These are phyloP conservation scores for Epinephelus malabaricus DNA, from an alignment of 2,797 vertebrate genomes.

Conservation along the genomic window DNA sequence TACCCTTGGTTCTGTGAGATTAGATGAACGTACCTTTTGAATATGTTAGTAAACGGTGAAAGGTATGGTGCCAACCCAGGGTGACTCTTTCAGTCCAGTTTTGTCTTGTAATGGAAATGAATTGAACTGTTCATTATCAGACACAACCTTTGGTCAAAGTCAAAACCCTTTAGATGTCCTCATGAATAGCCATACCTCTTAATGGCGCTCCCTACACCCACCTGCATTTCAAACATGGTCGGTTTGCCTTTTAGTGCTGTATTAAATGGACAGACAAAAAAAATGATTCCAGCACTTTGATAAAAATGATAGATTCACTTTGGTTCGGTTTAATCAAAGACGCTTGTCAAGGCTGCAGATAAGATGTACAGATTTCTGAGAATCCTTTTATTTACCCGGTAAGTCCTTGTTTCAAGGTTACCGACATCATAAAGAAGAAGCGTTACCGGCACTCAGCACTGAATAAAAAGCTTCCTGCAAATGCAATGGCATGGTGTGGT, in stretches of 20 bases:
- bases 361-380: constrained; percentile 33
- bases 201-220: background rate
- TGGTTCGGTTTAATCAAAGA: constrained; percentile 49
- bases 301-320: constrained; percentile 6
- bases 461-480: constrained; percentile 41
- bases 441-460: background rate
- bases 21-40: background rate
- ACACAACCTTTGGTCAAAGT: constrained; percentile 6
- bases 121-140: background rate
- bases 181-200: background rate
- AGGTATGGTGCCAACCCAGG: background rate
- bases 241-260: constrained; percentile 21
- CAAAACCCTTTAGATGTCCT: background rate
- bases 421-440: constrained; percentile 23
- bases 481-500: constrained; percentile 6
- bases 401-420: constrained; percentile 58
- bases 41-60: background rate
- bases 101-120: background rate
- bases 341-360: constrained; percentile 24
- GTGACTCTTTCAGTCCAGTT: background rate
- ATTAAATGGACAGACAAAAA: constrained; percentile 17
- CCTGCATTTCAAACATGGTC: background rate
- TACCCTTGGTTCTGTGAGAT: background rate
- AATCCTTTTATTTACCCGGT: constrained; percentile 34
- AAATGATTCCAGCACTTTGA: constrained; percentile 12